Evolutionary conservation across 2,888 invertebrate genomes (phyloP), one percentile per base, ranked within the genome.

Genomic region (Pegoplata infirma): DNA sequence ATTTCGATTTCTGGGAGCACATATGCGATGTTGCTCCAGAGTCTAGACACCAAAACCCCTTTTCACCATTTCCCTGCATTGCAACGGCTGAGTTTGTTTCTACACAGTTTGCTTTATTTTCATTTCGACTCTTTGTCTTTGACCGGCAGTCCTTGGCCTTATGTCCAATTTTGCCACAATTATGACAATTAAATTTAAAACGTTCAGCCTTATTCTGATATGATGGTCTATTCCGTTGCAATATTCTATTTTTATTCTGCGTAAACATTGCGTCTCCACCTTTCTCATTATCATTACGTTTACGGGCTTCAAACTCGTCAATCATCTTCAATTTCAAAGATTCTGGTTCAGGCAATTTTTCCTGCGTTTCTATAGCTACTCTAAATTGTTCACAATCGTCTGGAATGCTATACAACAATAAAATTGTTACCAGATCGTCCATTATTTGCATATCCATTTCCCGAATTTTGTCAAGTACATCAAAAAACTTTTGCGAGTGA

Each of bases 21-120:
- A 72, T 72, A 14, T 72, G 72, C 0, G 72, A 72, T 5, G 72
- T 25, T 8, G 72, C 72, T 2, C 72, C 63, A 6, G 61, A 63
- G 10, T 72, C 61, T n/a, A 63, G 8, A 10, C 61, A 63, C 72
- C 72, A 72, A 10, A 7, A 14, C 1, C 32, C 12, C 3, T 6
- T 10, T 14, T 46, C 16, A 14, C 46, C 4, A 40, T 12, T 46
- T 47, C 1, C 23, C n/a, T 21, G 16, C 46, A 12, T 44, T 14
- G 44, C 21, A 19, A 23, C 19, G 3, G 7, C 23, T 32, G 12
- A 7, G 8, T 66, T 53, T 28, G n/a, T 25, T 14, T 19, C 6
- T 17, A 36, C 16, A 28, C 12, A 10, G 32, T 28, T 14, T 14
- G 14, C 10, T 8, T 36, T 55, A 23, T 53, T 17, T 25, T 21